phyloP scores from a whole-genome alignment of 1,140 invertebrate species.

The Bombus impatiens region DNA sequence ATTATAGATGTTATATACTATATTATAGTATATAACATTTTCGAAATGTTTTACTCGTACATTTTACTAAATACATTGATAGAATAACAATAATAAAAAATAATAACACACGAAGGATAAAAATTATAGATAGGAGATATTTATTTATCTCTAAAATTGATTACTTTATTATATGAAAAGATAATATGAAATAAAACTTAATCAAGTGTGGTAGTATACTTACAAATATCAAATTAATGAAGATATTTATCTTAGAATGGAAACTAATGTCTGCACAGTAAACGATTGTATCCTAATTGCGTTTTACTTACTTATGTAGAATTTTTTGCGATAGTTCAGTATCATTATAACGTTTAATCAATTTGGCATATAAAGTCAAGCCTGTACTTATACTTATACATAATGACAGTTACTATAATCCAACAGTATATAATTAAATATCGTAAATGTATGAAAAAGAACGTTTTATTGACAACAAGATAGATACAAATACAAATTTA shows the following conservation, averaged over 20 bases:
- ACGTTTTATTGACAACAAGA: constrained; percentile 33
- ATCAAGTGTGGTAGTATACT: neutral
- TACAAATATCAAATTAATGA: neutral
- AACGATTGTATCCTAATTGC: neutral
- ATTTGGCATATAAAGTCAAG: neutral
- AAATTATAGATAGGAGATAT: neutral
- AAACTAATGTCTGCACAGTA: neutral
- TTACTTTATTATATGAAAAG: neutral
- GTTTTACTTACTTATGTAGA: neutral
- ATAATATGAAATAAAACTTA: neutral
- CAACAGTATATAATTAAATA: neutral
- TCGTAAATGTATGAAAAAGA: neutral
- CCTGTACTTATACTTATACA: neutral
- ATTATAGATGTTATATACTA: no score
- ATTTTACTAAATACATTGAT: no score
- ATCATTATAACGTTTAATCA: neutral
- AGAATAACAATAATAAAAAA: neutral
- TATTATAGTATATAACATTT: neutral
- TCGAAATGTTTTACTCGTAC: no score
- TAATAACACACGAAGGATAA: neutral
- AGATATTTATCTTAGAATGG: neutral
- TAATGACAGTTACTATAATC: neutral
- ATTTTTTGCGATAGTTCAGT: neutral
- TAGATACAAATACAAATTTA: constrained; percentile 22
- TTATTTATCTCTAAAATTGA: neutral